These are phyloP conservation scores for Falco novaeseelandiae DNA, from an alignment of 2,797 vertebrate genomes.

Conservation along the genomic window DNA sequence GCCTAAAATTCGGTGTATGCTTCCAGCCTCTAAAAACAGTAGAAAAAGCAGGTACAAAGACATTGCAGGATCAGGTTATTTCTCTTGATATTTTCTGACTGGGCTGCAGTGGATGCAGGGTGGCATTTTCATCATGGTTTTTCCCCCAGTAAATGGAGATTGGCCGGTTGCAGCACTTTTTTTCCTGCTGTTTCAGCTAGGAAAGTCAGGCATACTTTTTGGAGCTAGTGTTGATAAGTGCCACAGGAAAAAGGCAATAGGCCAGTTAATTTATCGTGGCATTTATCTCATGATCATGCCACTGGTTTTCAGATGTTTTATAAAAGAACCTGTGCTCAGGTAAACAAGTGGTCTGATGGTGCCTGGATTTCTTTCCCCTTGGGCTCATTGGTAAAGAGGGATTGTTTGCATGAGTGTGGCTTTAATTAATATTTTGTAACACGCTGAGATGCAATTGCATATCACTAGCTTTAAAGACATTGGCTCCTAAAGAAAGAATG, in stretches of 20 bases:
- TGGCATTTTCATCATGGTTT: neutral
- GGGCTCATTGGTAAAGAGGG: neutral
- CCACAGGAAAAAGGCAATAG: neutral
- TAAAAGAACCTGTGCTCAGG: neutral
- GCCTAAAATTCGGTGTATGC: neutral
- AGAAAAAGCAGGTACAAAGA: neutral
- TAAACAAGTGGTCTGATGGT: neutral
- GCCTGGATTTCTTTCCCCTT: neutral
- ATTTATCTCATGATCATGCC: neutral
- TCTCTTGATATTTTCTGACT: neutral
- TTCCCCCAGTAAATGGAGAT: neutral
- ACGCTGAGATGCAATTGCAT: neutral
- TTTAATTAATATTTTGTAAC: conserved; percentile 31
- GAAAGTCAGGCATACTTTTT: neutral
- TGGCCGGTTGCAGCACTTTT: neutral
- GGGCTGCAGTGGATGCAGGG: neutral
- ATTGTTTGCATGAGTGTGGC: neutral
- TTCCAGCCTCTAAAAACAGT: neutral
- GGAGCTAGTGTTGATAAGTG: neutral
- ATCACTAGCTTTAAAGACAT: neutral
- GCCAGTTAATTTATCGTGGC: neutral
- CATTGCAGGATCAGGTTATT: neutral
- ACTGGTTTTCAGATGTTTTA: neutral
- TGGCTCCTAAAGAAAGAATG: neutral
- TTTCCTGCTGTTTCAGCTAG: neutral